These are phyloP conservation scores for Oreortyx pictus DNA, from an alignment of 2,797 vertebrate genomes.

Conservation along the genomic window DNA sequence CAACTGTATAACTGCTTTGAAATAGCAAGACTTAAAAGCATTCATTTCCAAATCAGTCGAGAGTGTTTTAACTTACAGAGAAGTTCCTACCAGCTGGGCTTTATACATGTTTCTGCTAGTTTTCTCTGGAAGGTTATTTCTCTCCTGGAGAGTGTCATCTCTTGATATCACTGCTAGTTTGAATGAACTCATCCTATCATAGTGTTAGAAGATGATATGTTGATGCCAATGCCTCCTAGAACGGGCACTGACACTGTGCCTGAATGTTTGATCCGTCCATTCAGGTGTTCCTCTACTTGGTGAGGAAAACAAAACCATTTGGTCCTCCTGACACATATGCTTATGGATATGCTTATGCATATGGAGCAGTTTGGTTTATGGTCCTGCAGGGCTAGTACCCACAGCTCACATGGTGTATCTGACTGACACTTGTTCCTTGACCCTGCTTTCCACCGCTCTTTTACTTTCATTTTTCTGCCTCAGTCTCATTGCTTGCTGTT, in stretches of 20 bases:
- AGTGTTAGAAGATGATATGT: neutral
- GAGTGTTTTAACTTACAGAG: too few relatives aligned
- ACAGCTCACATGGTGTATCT: neutral
- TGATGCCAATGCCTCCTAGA: neutral
- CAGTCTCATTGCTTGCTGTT: neutral
- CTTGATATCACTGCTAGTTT: too few relatives aligned
- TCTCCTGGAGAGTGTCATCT: neutral
- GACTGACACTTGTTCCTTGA: neutral
- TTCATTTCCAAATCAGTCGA: neutral
- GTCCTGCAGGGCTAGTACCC: neutral
- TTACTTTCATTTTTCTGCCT: neutral
- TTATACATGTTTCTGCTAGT: neutral
- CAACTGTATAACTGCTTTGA: neutral
- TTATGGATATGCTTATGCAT: too few relatives aligned
- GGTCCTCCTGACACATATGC: neutral
- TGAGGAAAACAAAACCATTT: neutral
- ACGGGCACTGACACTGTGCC: neutral
- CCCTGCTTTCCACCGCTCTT: neutral
- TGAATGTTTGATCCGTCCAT: neutral
- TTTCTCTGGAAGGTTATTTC: neutral
- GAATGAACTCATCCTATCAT: neutral
- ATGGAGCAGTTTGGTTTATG: neutral
- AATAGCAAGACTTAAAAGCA: neutral
- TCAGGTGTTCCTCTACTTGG: neutral
- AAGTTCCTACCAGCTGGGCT: neutral